A percentile compares a stretch with the other conserved stretches of the same genome.
Conservation (phyloP, 2,888 invertebrate species). For the Tiliacea citrago region DNA sequence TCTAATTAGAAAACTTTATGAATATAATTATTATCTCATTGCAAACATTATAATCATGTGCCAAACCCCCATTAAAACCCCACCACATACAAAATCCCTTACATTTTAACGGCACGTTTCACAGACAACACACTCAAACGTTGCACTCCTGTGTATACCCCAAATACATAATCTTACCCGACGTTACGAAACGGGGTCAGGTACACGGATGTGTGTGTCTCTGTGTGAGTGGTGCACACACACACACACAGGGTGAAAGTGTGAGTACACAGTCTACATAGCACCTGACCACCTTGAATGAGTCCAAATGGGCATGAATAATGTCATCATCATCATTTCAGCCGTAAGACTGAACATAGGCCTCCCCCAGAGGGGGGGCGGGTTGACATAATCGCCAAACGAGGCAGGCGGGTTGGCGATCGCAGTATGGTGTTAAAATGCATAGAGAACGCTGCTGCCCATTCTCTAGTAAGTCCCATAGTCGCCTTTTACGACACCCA, state of each 20-base stretch:
- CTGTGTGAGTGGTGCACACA: constrained; percentile 66
- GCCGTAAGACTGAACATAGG: too few relatives aligned
- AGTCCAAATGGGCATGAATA: constrained; percentile 10
- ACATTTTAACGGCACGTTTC: constrained; percentile 24
- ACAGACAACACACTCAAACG: constrained; percentile 55
- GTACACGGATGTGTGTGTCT: constrained; percentile 55
- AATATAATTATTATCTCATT: background rate
- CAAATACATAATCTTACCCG: constrained; percentile 78
- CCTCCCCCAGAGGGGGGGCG: too few relatives aligned
- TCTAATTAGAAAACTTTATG: background rate
- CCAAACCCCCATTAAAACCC: background rate
- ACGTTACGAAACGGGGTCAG: constrained; percentile 68
- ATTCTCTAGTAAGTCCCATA: too few relatives aligned
- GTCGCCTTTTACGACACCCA: too few relatives aligned
- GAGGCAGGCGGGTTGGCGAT: too few relatives aligned
- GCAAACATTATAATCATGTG: background rate
- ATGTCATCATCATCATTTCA: background rate
- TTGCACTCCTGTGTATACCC: constrained; percentile 73
- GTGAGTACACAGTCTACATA: constrained; percentile 39
- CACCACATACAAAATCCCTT: constrained; percentile 22
- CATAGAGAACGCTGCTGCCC: too few relatives aligned
- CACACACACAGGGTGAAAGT: constrained; percentile 62
- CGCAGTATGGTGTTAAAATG: too few relatives aligned
- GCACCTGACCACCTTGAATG: constrained; percentile 36
- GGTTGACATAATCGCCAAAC: too few relatives aligned